phyloP scores from a whole-genome alignment of 2,888 invertebrate genomes.

The Brassicogethes aeneus region DNA sequence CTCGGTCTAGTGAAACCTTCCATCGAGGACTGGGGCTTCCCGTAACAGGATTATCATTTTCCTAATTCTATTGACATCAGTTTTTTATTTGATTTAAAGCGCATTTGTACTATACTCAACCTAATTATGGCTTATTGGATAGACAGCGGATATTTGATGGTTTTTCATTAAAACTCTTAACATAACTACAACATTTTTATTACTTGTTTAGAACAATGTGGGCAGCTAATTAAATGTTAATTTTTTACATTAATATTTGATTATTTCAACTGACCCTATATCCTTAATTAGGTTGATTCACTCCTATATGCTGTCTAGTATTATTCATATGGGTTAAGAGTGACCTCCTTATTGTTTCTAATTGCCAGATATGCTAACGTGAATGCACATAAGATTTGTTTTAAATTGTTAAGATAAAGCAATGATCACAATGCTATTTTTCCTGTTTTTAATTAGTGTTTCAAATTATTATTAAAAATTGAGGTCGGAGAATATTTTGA shows the following conservation, averaged over 20 bases:
- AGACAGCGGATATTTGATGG: neutral
- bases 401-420: too few relatives aligned
- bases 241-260: neutral
- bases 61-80: constrained; percentile 17
- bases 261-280: neutral
- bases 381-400: too few relatives aligned
- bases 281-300: neutral
- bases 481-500: too few relatives aligned
- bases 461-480: too few relatives aligned
- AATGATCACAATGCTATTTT: too few relatives aligned
- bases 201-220: neutral
- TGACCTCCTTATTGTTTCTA: too few relatives aligned
- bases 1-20: neutral
- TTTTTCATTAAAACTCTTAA: neutral
- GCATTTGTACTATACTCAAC: neutral
- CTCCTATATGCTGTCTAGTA: too few relatives aligned
- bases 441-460: too few relatives aligned
- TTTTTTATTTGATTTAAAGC: constrained; percentile 1
- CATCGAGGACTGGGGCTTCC: constrained; percentile 16
- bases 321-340: too few relatives aligned
- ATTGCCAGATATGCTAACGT: too few relatives aligned
- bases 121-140: constrained; percentile 2
- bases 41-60: constrained; percentile 25
- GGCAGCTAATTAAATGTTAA: neutral
- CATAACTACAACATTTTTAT: too few relatives aligned